Evolutionary conservation across 2,888 invertebrate species (phyloP), one percentile per base, ranked within the genome.

Genomic region (Sminthurinus aureus): DNA sequence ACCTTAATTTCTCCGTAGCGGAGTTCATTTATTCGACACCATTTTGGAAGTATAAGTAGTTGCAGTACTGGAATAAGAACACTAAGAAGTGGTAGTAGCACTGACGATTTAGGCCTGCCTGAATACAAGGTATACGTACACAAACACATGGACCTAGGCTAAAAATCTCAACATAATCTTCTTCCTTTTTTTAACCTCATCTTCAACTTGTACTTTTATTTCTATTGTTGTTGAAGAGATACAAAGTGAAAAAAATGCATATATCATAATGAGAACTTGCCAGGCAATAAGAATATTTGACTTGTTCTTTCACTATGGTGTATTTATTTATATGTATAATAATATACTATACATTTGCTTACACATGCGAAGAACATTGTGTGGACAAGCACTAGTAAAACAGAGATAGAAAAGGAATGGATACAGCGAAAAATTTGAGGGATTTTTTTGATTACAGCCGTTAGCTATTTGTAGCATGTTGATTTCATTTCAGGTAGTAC

Each of bases 11-110:
- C 18, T 77, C 50, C n/a, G 13, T 51, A 58, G 58, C 58, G 9
- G 51, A 4, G 50, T 51, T 76, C 76, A n/a, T 51, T 76, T 69
- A 38, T 76, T 76, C 76, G 76, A 52, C 26, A 24, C 64, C 77
- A 52, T 77, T 58, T 9, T 77, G 20, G 6, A 38, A 38, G 38
- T 38, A 38, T 38, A 4, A 38, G 38, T 38, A 38, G 38, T 38
- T 6, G 38, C 38, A 38, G 38, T 38, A 38, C 38, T 38, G 38
- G 38, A 38, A 38, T 6, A 38, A 38, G 38, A 38, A 38, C 1
- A 38, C 38, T n/a, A n/a, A n/a, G n/a, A 8, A 52, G 8, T 52
- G 52, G 8, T 52, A 52, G 52, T 52, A 52, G 52, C 13, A 52
- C 9, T 52, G 13, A 13, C 52, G 13, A 11, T 52, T 52, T 52